Evolutionary conservation across 2,888 invertebrate genomes (phyloP), one percentile per base, ranked within the genome.

Genomic region (Drosophila engyochracea): DNA sequence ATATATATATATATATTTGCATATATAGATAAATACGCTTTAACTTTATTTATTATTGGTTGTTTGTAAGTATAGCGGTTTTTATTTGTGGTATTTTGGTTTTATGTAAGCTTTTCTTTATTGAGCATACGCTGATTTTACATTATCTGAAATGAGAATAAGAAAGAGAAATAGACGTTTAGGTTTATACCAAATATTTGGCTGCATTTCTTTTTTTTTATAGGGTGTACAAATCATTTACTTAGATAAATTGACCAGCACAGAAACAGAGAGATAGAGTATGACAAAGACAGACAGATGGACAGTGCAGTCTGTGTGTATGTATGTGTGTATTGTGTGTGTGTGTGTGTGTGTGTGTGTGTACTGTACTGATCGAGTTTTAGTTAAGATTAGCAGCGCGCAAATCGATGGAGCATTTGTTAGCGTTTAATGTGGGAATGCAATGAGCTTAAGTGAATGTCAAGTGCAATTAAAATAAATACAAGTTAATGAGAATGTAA

Each of bases 91-190:
- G 41, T 58, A 58, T n/a, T n/a, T 52, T 51, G 61, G 70, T 80
- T 73, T 58, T 64, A 47, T 76, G 44, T 72, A 68, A 68, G 70
- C 57, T 73, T 74, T 82, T 70, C 57, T 80, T 58, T 79, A 75
- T 76, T 79, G 86, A 90, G 90, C 85, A 89, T 91, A 92, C 91
- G 91, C 92, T 90, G 91, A 88, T 82, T 88, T 90, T 87, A 86
- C 85, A 91, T 91, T 92, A 91, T 92, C 92, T 92, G 92, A 91
- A 92, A 92, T 92, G 92, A 92, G 92, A 92, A 83, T 86, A 91
- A 88, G 84, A 90, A 85, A 83, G 90, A 90, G 77, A 91, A 83
- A 91, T 76, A 91, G 73, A 85, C 81, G 85, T 85, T 87, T 88
- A 90, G 90, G 85, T 79, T 89, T 88, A 87, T 84, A 91, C 90